Conservation (phyloP, 2,888 invertebrate genomes). For the Xestia rhomboidea region DNA sequence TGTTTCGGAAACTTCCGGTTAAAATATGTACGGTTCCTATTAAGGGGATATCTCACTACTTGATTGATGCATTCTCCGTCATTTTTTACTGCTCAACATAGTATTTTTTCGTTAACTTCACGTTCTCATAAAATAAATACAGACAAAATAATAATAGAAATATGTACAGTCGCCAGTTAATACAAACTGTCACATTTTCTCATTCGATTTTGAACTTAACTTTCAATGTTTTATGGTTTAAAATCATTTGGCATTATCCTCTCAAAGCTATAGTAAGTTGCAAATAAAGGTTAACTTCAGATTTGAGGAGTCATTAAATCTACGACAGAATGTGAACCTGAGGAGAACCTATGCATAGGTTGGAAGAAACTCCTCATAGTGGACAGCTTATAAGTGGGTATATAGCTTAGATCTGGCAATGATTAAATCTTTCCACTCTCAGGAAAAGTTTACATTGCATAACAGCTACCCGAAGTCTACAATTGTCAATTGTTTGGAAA, state of each 20-base stretch:
- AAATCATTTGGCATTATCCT: no score
- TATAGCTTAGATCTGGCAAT: not conserved
- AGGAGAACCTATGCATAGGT: not conserved
- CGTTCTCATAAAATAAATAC: not conserved
- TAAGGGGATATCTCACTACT: not conserved
- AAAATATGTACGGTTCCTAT: not conserved
- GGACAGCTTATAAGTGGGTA: not conserved
- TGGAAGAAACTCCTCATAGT: not conserved
- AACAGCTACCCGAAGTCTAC: no score
- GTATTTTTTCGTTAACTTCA: not conserved
- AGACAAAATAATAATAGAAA: no score
- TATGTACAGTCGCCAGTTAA: no score
- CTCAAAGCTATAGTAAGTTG: no score
- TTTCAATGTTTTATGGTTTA: no score
- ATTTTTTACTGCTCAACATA: not conserved
- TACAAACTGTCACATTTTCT: no score
- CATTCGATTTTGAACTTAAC: no score
- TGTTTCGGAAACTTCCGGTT: conserved; percentile 27
- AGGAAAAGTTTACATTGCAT: no score
- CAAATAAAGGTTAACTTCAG: no score
- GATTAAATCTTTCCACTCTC: not conserved
- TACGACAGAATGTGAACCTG: not conserved
- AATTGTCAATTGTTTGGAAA: no score
- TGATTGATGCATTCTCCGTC: not conserved
- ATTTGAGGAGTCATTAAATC: not conserved